Conservation (phyloP, 2,888 invertebrate genomes). For the Falcaria lacertinaria region DNA sequence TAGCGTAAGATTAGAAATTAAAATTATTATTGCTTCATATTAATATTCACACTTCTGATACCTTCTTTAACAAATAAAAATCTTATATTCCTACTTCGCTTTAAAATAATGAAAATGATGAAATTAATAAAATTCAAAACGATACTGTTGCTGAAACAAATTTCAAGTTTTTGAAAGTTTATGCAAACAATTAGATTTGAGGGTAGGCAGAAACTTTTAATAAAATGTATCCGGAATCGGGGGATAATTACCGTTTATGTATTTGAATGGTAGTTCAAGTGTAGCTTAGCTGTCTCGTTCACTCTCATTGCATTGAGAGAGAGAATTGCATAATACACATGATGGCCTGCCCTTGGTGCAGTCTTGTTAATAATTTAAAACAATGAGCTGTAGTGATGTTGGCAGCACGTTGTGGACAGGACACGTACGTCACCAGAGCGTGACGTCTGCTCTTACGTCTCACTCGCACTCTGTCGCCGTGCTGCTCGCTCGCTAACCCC, state of each 20-base stretch:
- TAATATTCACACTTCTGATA: neutral
- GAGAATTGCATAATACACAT: neutral
- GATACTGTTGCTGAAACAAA: too few species aligned
- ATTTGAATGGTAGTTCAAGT: neutral
- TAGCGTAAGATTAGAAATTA: slow-evolving; percentile 68
- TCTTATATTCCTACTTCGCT: too few species aligned
- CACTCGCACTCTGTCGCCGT: slow-evolving; percentile 34
- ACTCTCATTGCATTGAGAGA: neutral
- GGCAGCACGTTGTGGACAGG: slow-evolving; percentile 44
- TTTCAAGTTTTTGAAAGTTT: too few species aligned
- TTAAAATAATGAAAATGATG: neutral
- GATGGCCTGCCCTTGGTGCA: neutral
- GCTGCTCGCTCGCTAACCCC: slow-evolving; percentile 37
- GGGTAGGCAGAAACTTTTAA: slow-evolving; percentile 12
- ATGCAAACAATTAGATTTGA: slow-evolving; percentile 10
- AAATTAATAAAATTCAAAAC: too few species aligned
- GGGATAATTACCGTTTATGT: neutral
- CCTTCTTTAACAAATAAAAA: too few species aligned
- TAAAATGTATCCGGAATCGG: too few species aligned
- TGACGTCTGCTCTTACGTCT: slow-evolving; percentile 50
- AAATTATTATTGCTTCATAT: slow-evolving; percentile 38
- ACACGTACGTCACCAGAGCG: slow-evolving; percentile 59
- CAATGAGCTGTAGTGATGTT: slow-evolving; percentile 31
- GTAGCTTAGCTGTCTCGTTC: too few species aligned
- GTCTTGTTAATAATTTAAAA: slow-evolving; percentile 29